Base-by-base conservation (phyloP, 2,888 invertebrate genomes). In the Calliscelio sp. region DNA sequence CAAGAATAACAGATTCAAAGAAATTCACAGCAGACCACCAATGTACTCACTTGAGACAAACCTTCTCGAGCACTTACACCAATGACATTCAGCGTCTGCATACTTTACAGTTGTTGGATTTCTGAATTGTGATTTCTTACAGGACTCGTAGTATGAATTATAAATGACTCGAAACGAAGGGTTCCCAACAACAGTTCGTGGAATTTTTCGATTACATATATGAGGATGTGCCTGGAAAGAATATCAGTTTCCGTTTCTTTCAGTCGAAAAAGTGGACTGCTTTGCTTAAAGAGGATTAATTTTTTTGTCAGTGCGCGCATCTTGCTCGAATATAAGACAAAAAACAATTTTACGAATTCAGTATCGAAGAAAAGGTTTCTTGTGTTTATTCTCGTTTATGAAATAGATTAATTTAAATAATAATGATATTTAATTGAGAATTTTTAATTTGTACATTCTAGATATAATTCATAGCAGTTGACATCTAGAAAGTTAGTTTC, bases 111-210 rank as follows among this genome's bases (percentile, higher is more conserved):
- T 68, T 78, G 77, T 53, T 59, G 73, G 85, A 81, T 84, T 75
- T 85, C 70, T 59, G 49, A 73, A 78, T 81, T 68, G 78, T 80
- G 83, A 81, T 71, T 83, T 84, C 79, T 79, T 46, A 53, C 74
- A 66, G 59, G 77, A 44, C 71, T 84, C 80, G 57, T 77, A 46
- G 73, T 46, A 79, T 86, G 85, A 85, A 87, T 87, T 86, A 87
- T 86, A 86, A 86, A 84, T 81, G 81, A 82, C 65, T 81, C 51
- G 46, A 73, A 78, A 57, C 55, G 55, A 73, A 83, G 66, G 78
- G 78, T 79, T 84, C 70, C 35, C 32, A 71, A 63, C n/a, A n/a
- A 57, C 71, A 59, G 20, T 77, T 77, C 78, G 53, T 68, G 25
- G 73, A 78, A 83, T 73, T 51, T 35, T 77, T 82, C 65, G 44